Base-by-base conservation (phyloP, 2,888 invertebrate genomes). In the Diarsia dahlii region DNA sequence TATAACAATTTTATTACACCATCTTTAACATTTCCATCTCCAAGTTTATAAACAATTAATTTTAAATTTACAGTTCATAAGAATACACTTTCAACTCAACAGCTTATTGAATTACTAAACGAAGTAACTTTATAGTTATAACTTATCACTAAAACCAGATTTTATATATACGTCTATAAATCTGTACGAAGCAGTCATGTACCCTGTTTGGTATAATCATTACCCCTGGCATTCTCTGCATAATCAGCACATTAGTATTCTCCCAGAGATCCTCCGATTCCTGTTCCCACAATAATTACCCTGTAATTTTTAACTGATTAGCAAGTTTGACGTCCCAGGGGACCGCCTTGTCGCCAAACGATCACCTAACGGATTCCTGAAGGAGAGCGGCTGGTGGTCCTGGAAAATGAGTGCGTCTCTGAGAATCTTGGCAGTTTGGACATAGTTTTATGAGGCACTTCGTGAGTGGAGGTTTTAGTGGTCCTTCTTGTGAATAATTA, bases 231-330 rank as follows among this genome's bases (percentile, higher is more conserved):
- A 66, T 67, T 80, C 62, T 62, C n/a, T 62, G 77, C 77, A 82
- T 84, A 80, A 82, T 63, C 64, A 64, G 39, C 34, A 52, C 78
- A 79, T 86, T 76, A 64, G 67, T 76, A 86, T 86, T 82, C 82
- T 20, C 23, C 46, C 65, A 56, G 56, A 34, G 54, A 71, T 56
- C 78, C 39, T 48, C 45, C 0, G 54, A 78, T 68, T 76, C 60
- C 82, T 75, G 72, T 81, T 74, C 54, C 63, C 62, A 79, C 66
- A 71, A 78, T 83, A 81, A 86, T 84, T 85, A 74, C 70, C 39
- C 54, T 73, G 79, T 85, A 78, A 83, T 86, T 87, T 80, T 82
- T 76, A 75, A 66, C 78, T 78, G 81, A 84, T 80, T 79, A 77
- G 64, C 65, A 63, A 74, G 39, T 70, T 70, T 64, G 62, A 71